Conservation (phyloP, 2,797 vertebrate genomes). For the Adelosebastes latens region DNA sequence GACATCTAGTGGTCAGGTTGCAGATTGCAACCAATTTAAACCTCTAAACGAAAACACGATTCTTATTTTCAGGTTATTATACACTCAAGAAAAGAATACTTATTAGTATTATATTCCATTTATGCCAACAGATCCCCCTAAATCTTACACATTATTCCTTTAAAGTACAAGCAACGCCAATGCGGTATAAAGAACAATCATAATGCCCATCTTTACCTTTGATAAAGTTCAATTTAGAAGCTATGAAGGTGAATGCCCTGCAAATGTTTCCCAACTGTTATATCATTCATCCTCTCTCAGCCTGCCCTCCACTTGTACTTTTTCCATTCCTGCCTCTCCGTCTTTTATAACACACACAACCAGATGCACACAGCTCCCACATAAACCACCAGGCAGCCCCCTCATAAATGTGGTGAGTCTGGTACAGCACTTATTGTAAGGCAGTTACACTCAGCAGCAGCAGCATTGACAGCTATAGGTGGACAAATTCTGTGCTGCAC, state of each 20-base stretch:
- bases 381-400: constrained; percentile 31
- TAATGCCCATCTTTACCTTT: neutral
- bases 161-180: neutral
- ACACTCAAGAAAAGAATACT: too few relatives aligned
- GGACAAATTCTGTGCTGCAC: constrained; percentile 16
- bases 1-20: too few relatives aligned
- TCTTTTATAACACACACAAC: constrained; percentile 12
- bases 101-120: too few relatives aligned
- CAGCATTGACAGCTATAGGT: neutral
- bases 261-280: neutral
- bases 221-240: neutral
- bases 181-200: neutral
- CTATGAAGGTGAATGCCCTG: neutral
- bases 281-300: neutral
- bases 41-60: too few relatives aligned
- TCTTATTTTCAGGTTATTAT: too few relatives aligned
- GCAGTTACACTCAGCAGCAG: constrained; percentile 15
- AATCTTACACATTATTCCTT: neutral
- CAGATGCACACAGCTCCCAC: constrained; percentile 7
- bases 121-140: too few relatives aligned
- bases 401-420: constrained; percentile 12
- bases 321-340: neutral
- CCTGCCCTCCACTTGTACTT: neutral
- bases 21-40: too few relatives aligned
- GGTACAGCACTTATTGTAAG: constrained; percentile 11